Percentiles rank a stretch among this genome's conserved stretches.
phyloP scores from a whole-genome alignment of 1,140 invertebrate genomes.

The Microplitis demolitor region DNA sequence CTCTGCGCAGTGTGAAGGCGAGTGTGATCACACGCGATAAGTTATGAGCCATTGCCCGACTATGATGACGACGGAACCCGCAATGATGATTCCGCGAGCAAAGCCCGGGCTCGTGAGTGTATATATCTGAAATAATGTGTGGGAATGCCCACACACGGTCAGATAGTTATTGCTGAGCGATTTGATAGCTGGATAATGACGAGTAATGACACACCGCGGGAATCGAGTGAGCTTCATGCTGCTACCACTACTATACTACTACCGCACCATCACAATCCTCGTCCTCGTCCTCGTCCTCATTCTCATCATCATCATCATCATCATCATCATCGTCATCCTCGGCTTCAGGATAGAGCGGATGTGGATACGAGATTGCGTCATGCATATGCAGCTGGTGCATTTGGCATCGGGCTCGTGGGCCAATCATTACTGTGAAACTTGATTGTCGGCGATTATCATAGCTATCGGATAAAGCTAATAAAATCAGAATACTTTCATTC shows the following conservation, averaged over 20 bases:
- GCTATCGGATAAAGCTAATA: conserved; percentile 48
- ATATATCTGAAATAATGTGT: neutral
- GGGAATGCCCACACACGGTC: conserved; percentile 36
- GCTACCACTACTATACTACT: neutral
- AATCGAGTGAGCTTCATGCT: conserved; percentile 6
- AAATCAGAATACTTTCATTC: conserved; percentile 46
- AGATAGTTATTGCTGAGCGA: conserved; percentile 57
- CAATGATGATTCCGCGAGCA: conserved; percentile 13
- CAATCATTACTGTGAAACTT: conserved; percentile 56
- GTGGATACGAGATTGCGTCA: conserved; percentile 58
- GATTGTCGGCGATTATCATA: conserved; percentile 57
- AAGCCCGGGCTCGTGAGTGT: neutral
- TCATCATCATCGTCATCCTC: neutral
- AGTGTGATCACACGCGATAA: neutral
- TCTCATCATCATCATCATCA: no score
- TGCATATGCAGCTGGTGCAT: conserved; percentile 56
- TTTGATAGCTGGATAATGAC: conserved; percentile 60
- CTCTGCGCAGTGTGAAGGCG: neutral
- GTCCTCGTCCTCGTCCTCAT: no score
- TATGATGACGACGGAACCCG: conserved; percentile 18
- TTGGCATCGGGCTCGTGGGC: conserved; percentile 48
- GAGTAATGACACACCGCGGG: conserved; percentile 56
- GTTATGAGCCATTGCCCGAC: conserved; percentile 13
- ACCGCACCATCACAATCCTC: neutral
- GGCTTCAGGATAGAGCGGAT: conserved; percentile 30